Evolutionary conservation across 2,797 vertebrate genomes (phyloP).

Genomic region (Clarias laeviceps): DNA sequence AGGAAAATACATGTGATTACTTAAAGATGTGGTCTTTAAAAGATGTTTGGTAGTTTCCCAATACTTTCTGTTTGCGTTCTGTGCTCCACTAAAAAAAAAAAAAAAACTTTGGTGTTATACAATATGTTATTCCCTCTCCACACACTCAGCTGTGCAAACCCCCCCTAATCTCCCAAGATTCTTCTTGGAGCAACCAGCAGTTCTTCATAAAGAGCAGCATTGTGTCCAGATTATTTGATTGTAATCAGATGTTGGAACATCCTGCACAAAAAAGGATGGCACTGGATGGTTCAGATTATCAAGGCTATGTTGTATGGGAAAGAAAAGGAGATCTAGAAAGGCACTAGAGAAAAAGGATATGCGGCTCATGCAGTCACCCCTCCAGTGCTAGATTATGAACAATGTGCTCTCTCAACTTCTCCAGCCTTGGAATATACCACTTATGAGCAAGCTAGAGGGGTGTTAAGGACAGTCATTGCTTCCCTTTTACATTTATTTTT

Average conservation of each 20-base stretch:
- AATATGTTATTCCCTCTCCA: constrained; percentile 59
- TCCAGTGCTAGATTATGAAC: constrained; percentile 78
- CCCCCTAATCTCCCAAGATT: constrained; percentile 70
- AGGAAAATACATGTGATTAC: constrained; percentile 43
- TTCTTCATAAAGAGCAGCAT: constrained; percentile 73
- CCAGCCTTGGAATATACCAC: constrained; percentile 77
- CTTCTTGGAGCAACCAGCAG: constrained; percentile 75
- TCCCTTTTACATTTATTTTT: constrained; percentile 64
- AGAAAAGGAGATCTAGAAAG: constrained; percentile 59
- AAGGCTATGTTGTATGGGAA: constrained; percentile 49
- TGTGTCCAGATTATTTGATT: constrained; percentile 82
- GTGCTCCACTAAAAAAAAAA: constrained; percentile 8
- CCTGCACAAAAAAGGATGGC: constrained; percentile 74
- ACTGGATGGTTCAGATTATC: constrained; percentile 68
- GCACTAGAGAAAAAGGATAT: constrained; percentile 67
- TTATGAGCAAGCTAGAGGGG: constrained; percentile 66
- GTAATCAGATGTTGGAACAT: constrained; percentile 80
- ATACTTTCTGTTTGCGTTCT: constrained; percentile 32
- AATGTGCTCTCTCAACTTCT: constrained; percentile 82
- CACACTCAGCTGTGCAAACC: constrained; percentile 61
- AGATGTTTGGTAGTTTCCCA: constrained; percentile 23
- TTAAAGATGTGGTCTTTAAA: constrained; percentile 21
- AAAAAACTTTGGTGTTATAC: constrained; percentile 43
- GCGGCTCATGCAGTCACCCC: constrained; percentile 86
- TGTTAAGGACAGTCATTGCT: constrained; percentile 53